Conservation (phyloP, 1,140 invertebrate genomes). For the Cydia splendana region DNA sequence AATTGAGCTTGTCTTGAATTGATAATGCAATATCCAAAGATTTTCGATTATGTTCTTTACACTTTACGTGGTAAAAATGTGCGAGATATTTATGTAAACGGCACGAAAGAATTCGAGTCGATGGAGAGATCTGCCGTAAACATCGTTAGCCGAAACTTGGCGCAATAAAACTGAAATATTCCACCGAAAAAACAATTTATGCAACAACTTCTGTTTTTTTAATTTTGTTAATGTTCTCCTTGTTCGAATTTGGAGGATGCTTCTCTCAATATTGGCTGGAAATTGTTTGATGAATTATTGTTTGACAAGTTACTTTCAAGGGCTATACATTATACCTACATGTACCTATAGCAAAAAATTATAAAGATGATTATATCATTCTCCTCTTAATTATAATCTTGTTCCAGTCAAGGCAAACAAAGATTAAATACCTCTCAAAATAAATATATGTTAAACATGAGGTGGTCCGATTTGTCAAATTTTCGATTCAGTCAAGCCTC, state of each 20-base stretch:
- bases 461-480: too few species aligned
- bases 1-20: not conserved
- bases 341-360: too few species aligned
- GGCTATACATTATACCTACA: too few species aligned
- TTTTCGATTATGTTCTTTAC: slow-evolving; percentile 3
- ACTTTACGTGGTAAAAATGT: not conserved
- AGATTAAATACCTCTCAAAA: too few species aligned
- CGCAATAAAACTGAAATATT: slow-evolving; percentile 37
- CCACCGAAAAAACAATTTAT: slow-evolving; percentile 35
- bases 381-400: too few species aligned
- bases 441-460: too few species aligned
- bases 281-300: slow-evolving; percentile 13
- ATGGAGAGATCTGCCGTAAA: slow-evolving; percentile 25
- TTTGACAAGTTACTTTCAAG: not conserved
- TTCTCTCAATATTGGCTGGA: slow-evolving; percentile 14
- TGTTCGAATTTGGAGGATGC: slow-evolving; percentile 1
- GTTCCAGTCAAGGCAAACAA: too few species aligned
- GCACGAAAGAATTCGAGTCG: slow-evolving; percentile 8
- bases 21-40: not conserved
- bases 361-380: too few species aligned
- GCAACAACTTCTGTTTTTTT: slow-evolving; percentile 31
- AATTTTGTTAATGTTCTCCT: slow-evolving; percentile 16
- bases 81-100: slow-evolving; percentile 20
- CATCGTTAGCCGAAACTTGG: slow-evolving; percentile 35
- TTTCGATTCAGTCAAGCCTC: too few species aligned